Evolutionary conservation across 2,888 invertebrate species (phyloP).

Genomic region (Melangyna quadrimaculata): DNA sequence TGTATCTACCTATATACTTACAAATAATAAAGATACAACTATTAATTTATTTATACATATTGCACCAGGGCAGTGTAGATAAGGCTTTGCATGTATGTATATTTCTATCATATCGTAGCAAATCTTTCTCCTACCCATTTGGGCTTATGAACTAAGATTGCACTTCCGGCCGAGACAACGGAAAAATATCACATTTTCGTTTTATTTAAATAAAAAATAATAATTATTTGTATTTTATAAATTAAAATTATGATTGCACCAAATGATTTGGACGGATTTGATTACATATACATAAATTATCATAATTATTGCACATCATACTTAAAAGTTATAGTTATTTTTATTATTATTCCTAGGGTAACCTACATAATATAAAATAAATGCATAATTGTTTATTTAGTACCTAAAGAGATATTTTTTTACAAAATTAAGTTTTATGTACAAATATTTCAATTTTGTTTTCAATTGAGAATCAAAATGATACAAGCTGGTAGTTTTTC

Average conservation of each 20-base stretch:
- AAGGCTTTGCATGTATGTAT: neutral
- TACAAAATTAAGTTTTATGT: neutral
- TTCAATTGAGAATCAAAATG: neutral
- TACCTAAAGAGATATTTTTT: slow-evolving; percentile 1
- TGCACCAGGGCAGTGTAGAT: slow-evolving; percentile 19
- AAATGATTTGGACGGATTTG: slow-evolving; percentile 59
- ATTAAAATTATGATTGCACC: slow-evolving; percentile 49
- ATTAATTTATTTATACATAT: slow-evolving; percentile 40
- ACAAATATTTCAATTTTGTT: neutral
- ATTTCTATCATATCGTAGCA: neutral
- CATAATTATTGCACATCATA: slow-evolving; percentile 61
- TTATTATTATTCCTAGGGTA: neutral
- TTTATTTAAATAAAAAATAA: slow-evolving; percentile 14
- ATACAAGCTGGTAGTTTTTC: neutral
- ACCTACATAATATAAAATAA: neutral
- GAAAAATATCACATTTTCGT: slow-evolving; percentile 80
- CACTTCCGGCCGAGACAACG: slow-evolving; percentile 81
- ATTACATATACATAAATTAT: slow-evolving; percentile 36
- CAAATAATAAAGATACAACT: slow-evolving; percentile 40
- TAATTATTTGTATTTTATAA: neutral
- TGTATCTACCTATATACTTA: neutral
- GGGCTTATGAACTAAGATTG: slow-evolving; percentile 76
- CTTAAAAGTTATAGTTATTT: neutral
- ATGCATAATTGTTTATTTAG: neutral
- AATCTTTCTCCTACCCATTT: slow-evolving; percentile 13